Base-by-base conservation (phyloP, 2,797 vertebrate genomes). In the Heterohyrax brucei region DNA sequence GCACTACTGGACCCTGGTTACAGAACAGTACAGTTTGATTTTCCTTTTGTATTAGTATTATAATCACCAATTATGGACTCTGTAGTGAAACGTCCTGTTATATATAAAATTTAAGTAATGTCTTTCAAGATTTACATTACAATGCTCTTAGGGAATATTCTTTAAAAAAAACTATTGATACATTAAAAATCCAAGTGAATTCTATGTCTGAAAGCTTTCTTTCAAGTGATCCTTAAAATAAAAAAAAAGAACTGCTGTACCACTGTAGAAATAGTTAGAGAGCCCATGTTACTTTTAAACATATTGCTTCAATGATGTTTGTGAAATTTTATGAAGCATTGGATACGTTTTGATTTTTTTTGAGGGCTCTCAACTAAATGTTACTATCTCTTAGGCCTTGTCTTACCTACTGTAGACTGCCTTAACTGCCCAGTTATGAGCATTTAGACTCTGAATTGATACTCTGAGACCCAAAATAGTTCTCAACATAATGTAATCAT, bases 281-380 rank as follows among this genome's bases (percentile, higher is more conserved):
- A 86, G 18, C 4, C 7, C 12, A 12, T 48, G 44, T 24, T n/a
- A 89, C 24, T 46, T 30, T 93, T 86, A 87, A 75, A 72, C 3
- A 73, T 46, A 56, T 59, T 93, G 33, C 84, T 89, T 95, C 44
- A 75, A 75, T 66, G 7, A 30, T 48, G 10, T 73, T 64, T 92
- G 73, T 79, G 24, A 96, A 96, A 93, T 66, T 95, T 72, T 73
- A 72, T 22, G 90, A 84, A 61, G 5, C 80, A 33, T 44, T 82
- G 66, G 59, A 85, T 89, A 91, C 84, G 46, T 68, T 61, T 85
- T 66, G 56, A 62, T 80, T 96, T 89, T 89, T 87, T 53, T 91
- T 64, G 22, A 89, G 80, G 73, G 46, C 13, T 22, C 10, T 53
- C 28, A 39, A 44, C 10, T 62, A 82, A 91, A 56, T n/a, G 39